phyloP scores from a whole-genome alignment of 1,140 invertebrate species.

The Patella vulgata region DNA sequence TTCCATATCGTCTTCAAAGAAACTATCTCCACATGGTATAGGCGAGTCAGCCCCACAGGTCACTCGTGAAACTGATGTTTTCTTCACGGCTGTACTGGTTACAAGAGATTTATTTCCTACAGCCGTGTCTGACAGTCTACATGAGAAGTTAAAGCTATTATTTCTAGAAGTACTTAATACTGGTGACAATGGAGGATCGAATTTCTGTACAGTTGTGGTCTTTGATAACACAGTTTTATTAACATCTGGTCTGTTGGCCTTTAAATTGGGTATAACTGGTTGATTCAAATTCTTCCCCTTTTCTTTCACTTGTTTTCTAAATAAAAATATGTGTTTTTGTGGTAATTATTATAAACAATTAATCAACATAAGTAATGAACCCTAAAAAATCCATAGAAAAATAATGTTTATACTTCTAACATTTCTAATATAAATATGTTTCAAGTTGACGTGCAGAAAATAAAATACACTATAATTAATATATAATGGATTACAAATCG shows the following conservation, averaged over 20 bases:
- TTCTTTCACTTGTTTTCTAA: slow-evolving; percentile 34
- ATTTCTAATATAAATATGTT: neutral
- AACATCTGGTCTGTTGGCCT: neutral
- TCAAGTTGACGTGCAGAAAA: neutral
- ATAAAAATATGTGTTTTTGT: neutral
- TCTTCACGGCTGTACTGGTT: slow-evolving; percentile 25
- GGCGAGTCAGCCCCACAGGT: slow-evolving; percentile 32
- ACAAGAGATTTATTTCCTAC: neutral
- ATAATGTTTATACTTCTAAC: neutral
- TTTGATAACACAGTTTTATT: neutral
- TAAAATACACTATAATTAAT: neutral
- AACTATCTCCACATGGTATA: slow-evolving; percentile 58
- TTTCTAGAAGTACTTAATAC: neutral
- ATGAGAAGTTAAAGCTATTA: neutral
- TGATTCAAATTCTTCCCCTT: slow-evolving; percentile 11
- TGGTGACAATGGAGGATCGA: neutral
- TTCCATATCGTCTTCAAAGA: slow-evolving; percentile 53
- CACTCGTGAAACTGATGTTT: slow-evolving; percentile 1
- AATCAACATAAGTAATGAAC: neutral
- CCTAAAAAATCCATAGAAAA: neutral
- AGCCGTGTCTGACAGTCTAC: neutral
- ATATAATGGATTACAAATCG: slow-evolving; percentile 1
- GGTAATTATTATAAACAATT: slow-evolving; percentile 1
- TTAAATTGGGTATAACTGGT: neutral
- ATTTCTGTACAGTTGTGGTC: slow-evolving; percentile 12